These are phyloP conservation scores for Palythoa caribaeorum DNA, from an alignment of 92 coral and sea anemone genomes.

Conservation along the genomic window DNA sequence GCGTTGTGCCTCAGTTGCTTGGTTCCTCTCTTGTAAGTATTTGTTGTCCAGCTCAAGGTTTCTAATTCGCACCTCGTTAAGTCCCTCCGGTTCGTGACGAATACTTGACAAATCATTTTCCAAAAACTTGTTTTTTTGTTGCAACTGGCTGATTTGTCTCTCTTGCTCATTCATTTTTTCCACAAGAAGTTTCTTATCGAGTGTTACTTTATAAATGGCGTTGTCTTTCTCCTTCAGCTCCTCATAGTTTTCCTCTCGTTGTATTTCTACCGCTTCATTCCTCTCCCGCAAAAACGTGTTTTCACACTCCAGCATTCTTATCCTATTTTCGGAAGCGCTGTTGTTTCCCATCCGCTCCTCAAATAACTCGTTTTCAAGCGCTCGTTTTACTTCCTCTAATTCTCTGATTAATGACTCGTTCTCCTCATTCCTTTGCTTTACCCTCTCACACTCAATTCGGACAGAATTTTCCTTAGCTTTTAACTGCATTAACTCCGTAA, in stretches of 20 bases:
- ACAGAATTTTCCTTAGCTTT: conserved; percentile 12
- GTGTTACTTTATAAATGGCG: conserved; percentile 10
- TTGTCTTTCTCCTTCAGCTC: conserved; percentile 21
- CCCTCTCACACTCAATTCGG: neutral
- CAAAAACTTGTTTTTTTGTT: conserved; percentile 6
- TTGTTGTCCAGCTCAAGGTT: conserved; percentile 40
- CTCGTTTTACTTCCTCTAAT: conserved; percentile 4
- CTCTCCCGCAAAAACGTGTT: conserved; percentile 15
- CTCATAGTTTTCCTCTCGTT: neutral
- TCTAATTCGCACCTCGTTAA: neutral
- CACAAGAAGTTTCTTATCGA: neutral
- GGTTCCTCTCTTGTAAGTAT: conserved; percentile 25
- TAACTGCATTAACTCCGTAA: neutral
- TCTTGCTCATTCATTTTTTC: neutral
- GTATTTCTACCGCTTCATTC: conserved; percentile 8
- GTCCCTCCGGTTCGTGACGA: neutral
- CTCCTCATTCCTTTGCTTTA: conserved; percentile 14
- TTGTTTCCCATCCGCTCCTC: neutral
- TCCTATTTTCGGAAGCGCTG: neutral
- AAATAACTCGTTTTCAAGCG: neutral
- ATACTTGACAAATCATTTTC: neutral
- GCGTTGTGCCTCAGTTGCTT: conserved; percentile 12
- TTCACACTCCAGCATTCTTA: conserved; percentile 20
- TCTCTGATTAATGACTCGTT: neutral
- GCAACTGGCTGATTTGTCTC: neutral